Conservation (phyloP, 2,888 invertebrate species). For the Drosophila sordidula region DNA sequence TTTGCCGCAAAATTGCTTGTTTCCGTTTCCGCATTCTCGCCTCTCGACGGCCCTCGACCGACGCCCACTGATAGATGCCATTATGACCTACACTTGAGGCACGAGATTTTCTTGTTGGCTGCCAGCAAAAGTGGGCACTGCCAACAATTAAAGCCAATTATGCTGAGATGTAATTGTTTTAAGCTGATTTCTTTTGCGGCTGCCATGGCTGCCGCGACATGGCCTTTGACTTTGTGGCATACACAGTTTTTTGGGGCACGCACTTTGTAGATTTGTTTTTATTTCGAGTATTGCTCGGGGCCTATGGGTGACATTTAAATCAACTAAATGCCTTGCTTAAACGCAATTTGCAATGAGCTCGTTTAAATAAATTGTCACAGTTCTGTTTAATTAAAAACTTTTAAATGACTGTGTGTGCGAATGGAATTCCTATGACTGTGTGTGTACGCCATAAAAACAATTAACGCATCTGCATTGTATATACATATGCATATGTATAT, state of each 20-base stretch:
- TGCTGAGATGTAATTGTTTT: constrained; percentile 83
- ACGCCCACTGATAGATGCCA: constrained; percentile 80
- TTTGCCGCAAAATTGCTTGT: constrained; percentile 83
- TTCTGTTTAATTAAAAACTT: constrained; percentile 76
- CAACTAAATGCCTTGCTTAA: constrained; percentile 54
- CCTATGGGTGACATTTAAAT: constrained; percentile 48
- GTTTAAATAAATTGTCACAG: constrained; percentile 78
- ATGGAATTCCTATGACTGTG: constrained; percentile 25
- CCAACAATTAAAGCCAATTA: constrained; percentile 84
- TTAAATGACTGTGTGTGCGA: constrained; percentile 31
- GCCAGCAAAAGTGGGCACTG: constrained; percentile 50
- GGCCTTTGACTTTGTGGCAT: constrained; percentile 20
- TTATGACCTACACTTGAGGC: constrained; percentile 79
- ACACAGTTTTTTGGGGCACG: constrained; percentile 2
- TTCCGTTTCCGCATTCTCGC: constrained; percentile 81
- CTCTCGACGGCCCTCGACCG: constrained; percentile 50
- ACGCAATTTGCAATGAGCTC: constrained; percentile 58
- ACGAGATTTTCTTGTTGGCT: constrained; percentile 57
- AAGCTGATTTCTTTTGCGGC: constrained; percentile 65
- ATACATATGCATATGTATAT: constrained; percentile 10
- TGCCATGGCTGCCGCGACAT: constrained; percentile 26
- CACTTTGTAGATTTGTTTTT: constrained; percentile 7
- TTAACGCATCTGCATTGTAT: constrained; percentile 64
- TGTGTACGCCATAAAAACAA: constrained; percentile 64
- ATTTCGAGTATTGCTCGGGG: neutral